A percentile compares a stretch with the other conserved stretches of the same genome.
Conservation (phyloP, 2,888 invertebrate species). For the Euzophera pinguis region DNA sequence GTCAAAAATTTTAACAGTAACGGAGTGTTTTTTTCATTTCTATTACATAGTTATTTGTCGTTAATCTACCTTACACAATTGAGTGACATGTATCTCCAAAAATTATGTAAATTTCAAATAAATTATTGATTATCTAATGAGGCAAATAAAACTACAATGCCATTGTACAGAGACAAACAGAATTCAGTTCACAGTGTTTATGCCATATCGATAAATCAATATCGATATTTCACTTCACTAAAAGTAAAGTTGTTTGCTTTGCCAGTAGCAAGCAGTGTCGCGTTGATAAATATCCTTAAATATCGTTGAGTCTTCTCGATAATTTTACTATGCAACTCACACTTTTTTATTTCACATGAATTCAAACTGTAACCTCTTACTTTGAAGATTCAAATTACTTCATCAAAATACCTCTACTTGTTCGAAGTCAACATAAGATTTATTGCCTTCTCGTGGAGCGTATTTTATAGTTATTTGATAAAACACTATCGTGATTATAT, state of each 20-base stretch:
- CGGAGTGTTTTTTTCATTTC: too few relatives aligned
- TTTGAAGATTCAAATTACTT: slow-evolving; percentile 32
- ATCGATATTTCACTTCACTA: slow-evolving; percentile 53
- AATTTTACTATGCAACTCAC: slow-evolving; percentile 67
- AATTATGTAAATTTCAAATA: too few relatives aligned
- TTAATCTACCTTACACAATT: too few relatives aligned
- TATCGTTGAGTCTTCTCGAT: slow-evolving; percentile 73
- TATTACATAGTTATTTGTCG: too few relatives aligned
- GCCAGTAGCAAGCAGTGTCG: slow-evolving; percentile 77
- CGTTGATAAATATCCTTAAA: slow-evolving; percentile 77
- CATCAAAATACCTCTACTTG: slow-evolving; percentile 20
- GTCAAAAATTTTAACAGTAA: too few relatives aligned
- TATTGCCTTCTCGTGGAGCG: slow-evolving; percentile 66
- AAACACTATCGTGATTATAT: slow-evolving; percentile 76
- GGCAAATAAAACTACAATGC: neutral
- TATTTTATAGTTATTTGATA: slow-evolving; percentile 78
- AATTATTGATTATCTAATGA: too few relatives aligned
- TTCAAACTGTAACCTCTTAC: slow-evolving; percentile 26
- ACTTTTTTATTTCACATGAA: slow-evolving; percentile 35
- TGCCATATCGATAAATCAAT: slow-evolving; percentile 24
- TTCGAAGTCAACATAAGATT: slow-evolving; percentile 53
- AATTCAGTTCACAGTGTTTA: slow-evolving; percentile 4
- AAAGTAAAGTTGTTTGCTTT: slow-evolving; percentile 70
- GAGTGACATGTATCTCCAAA: too few relatives aligned
- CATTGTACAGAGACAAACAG: neutral